Conservation (phyloP, 1,140 invertebrate species). For the Trachelipus rathkii region DNA sequence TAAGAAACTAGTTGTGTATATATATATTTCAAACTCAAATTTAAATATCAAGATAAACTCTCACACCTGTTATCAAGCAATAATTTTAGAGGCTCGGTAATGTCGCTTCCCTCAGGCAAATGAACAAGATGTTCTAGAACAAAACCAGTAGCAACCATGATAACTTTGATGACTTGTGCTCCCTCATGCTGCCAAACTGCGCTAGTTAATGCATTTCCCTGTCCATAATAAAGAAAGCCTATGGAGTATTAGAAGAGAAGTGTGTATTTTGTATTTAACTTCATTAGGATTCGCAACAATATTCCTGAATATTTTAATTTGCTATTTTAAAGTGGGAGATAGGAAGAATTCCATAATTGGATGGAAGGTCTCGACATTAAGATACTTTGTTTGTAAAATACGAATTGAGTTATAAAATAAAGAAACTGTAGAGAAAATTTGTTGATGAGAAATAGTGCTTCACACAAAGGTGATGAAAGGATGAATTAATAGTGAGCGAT, state of each 20-base stretch:
- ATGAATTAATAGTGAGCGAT: too few relatives aligned
- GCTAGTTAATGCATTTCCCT: slow-evolving; percentile 17
- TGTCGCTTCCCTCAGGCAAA: neutral
- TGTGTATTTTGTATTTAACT: slow-evolving; percentile 26
- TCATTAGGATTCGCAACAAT: slow-evolving; percentile 26
- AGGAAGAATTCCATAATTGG: too few relatives aligned
- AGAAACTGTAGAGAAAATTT: too few relatives aligned
- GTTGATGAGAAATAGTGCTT: too few relatives aligned
- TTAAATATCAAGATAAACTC: neutral
- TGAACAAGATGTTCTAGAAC: slow-evolving; percentile 18
- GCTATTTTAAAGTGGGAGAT: too few relatives aligned
- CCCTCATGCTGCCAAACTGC: slow-evolving; percentile 24
- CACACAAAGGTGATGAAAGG: too few relatives aligned
- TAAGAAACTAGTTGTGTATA: slow-evolving; percentile 1
- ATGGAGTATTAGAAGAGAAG: neutral
- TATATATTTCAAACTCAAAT: slow-evolving; percentile 9
- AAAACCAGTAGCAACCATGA: slow-evolving; percentile 29
- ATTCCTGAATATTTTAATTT: slow-evolving; percentile 29
- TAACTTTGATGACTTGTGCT: neutral
- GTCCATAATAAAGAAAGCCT: slow-evolving; percentile 18
- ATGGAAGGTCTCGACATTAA: too few relatives aligned
- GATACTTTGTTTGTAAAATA: too few relatives aligned
- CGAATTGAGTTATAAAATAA: too few relatives aligned
- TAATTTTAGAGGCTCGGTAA: neutral
- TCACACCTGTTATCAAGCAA: slow-evolving; percentile 27